Base-by-base conservation (phyloP, 2,888 invertebrate species). In the Microctonus brassicae region DNA sequence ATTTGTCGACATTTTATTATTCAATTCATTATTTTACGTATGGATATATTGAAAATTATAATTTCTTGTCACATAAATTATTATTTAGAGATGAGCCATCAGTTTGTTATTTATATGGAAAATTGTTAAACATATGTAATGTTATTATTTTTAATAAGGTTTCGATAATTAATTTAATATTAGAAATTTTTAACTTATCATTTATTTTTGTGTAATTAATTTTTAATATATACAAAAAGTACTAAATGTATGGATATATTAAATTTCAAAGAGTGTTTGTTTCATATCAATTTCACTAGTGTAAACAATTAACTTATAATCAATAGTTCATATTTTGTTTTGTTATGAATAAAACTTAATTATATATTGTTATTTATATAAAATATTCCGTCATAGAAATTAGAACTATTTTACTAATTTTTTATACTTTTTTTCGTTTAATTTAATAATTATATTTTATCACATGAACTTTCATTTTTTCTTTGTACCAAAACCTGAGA, bases 401-500 rank as follows among this genome's bases (percentile, higher is more conserved):
- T n/a, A n/a, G n/a, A n/a, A n/a, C n/a, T n/a, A n/a, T n/a, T n/a
- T n/a, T n/a, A n/a, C n/a, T n/a, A n/a, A n/a, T n/a, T n/a, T n/a
- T 29, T 29, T 29, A 5, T 29, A 5, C 7, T 29, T 29, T 61
- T 47, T n/a, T 33, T 22, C 17, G 29, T 24, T 62, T 3, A 47
- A 29, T 33, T 53, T 4, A 33, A 69, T 42, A 47, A 47, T 47
- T 10, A 47, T 6, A 4, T 47, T 24, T 26, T 10, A 55, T 55
- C 13, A 72, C 24, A 47, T 20, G 11, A 26, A 36, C 29, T 20
- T 17, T 64, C 77, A 82, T 88, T 90, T 93, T 86, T 95, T 97
- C 5, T 94, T 91, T 3, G 94, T 92, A 7, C 96, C 96, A 89
- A 98, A 98, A 0, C 97, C 97, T 7, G 95, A 94, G 86, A 98